Evolutionary conservation across 2,113 vertebrate genomes (phyloP), one percentile per base, ranked within the genome.

Genomic region (Semnopithecus entellus): DNA sequence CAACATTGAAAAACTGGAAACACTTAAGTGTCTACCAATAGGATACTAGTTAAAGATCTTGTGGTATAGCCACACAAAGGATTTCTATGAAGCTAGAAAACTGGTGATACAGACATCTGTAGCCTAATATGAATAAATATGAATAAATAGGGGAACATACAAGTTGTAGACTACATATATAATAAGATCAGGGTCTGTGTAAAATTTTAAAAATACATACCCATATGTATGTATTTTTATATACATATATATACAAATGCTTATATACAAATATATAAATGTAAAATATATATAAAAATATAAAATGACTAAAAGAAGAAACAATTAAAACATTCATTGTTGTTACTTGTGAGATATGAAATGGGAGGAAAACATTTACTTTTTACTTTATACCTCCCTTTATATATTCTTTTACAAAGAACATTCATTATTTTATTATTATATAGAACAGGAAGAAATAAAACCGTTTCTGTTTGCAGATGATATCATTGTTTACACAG

Each of bases 51-150:
- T 79, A 68, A 48, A 43, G 50, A 50, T 55, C 20, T 40, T 25
- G 25, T 2, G 25, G 30, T 38, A 8, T 5, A 57, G 38, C 6
- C 27, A 66, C 38, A 52, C 3, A 3, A 50, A 68, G 27, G 20
- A 43, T 73, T 55, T 20, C 70, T 86, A 25, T 38, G n/a, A 6
- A 38, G 59, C 9, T 40, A 23, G 43, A 87, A 57, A 61, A n/a
- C 8, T 3, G 79, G 40, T 16, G 16, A n/a, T 43, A 0, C 9
- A 23, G 0, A 66, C 9, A 80, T 55, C 25, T 10, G 1, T 38
- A 30, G 5, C 32, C 35, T 81, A 61, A 43, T 61, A 27, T 81
- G 25, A 11, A n/a, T 16, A 43, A 64, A 25, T 27, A 50, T 81
- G 25, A 11, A n/a, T 5, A 52, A 64, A 25, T 22, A 50, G 27